Evolutionary conservation across 2,888 invertebrate genomes (phyloP).

Genomic region (Agriopis leucophaearia): DNA sequence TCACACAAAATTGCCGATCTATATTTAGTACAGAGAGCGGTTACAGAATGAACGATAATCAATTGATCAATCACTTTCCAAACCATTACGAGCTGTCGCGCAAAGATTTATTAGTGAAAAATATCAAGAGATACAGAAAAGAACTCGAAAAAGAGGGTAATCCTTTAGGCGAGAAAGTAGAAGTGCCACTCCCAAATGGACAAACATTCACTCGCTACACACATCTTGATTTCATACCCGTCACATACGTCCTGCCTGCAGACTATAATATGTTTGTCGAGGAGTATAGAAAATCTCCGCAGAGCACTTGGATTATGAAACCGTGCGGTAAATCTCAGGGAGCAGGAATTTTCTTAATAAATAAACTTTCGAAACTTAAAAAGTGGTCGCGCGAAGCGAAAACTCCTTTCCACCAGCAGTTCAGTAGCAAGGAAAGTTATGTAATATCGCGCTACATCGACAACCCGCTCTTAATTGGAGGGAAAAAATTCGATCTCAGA

Average conservation of each 20-base stretch:
- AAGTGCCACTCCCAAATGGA: conserved; percentile 83
- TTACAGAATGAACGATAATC: conserved; percentile 96
- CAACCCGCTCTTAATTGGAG: conserved; percentile 97
- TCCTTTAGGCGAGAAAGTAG: conserved; percentile 91
- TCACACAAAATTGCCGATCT: conserved; percentile 95
- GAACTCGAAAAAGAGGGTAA: conserved; percentile 96
- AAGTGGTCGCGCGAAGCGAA: conserved; percentile 96
- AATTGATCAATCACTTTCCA: conserved; percentile 98
- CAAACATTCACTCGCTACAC: conserved; percentile 90
- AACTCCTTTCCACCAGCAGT: conserved; percentile 93
- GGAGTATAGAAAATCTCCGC: conserved; percentile 96
- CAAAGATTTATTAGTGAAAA: conserved; percentile 98
- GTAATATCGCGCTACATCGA: conserved; percentile 99
- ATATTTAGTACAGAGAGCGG: conserved; percentile 97
- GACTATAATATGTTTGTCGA: conserved; percentile 99
- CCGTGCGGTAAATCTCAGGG: conserved; percentile 98
- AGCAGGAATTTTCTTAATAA: conserved; percentile 97
- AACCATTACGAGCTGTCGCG: conserved; percentile 97
- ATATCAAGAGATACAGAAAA: conserved; percentile 96
- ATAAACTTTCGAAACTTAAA: conserved; percentile 97
- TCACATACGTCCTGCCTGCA: conserved; percentile 97
- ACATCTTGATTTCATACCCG: conserved; percentile 96
- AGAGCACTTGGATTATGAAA: conserved; percentile 99
- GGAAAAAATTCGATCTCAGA: conserved; percentile 97
- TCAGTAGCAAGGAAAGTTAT: conserved; percentile 94